Evolutionary conservation across 2,888 invertebrate genomes (phyloP), one percentile per base, ranked within the genome.

Genomic region (Erannis defoliaria): DNA sequence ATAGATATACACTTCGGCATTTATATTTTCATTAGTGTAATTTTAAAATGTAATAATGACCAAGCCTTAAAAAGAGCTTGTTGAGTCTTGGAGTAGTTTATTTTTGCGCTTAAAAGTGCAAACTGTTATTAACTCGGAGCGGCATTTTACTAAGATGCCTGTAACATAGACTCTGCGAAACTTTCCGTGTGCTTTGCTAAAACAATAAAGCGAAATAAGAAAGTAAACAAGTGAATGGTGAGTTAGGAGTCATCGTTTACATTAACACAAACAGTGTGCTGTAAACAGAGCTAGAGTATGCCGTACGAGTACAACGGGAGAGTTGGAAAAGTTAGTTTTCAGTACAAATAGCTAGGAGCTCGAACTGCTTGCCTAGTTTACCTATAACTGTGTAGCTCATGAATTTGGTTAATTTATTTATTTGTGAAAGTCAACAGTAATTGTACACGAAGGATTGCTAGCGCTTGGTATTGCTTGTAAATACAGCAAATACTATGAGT

Each of bases 191-290:
- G 79, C 79, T 81, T 82, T 81, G 83, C 81, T 82, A 75, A 73
- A 78, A 79, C 80, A 82, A 84, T 81, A 78, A 81, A 81, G 77
- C 80, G 78, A 80, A 84, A 82, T 76, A 62, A 63, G 61, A 64
- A 81, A 80, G 81, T 73, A 86, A 88, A 86, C 86, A 87, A 80
- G 77, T 77, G 66, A 80, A 81, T 81, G 76, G 76, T 76, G 78
- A 80, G 81, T 74, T 76, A 76, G 65, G 75, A 85, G 80, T 85
- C 86, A 86, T 86, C 85, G 86, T 84, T 87, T 86, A 81, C 81
- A 80, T 84, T 85, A 78, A 75, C 81, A 83, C 76, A 82, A 82
- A 80, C 80, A 78, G 74, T 82, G 75, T 67, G 74, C 70, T 68
- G 80, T 76, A 84, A 86, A 86, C 83, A 82, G 72, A 72, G 72